Conservation (phyloP, 2,888 invertebrate genomes). For the Nemoura dubitans region DNA sequence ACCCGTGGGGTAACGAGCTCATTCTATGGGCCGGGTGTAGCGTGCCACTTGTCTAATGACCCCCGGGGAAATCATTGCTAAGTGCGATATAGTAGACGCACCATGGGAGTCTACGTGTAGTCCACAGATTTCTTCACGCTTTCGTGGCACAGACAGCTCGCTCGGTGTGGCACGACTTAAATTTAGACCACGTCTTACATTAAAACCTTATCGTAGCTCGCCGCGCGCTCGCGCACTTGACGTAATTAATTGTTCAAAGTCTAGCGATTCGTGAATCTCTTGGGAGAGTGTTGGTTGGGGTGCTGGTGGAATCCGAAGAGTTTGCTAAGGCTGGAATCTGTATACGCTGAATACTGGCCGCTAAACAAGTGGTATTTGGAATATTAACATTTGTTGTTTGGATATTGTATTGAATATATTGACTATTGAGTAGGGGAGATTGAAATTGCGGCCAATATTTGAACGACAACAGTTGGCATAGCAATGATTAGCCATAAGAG, state of each 20-base stretch:
- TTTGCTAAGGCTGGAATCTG: not conserved
- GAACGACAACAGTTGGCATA: conserved; percentile 25
- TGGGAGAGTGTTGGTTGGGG: not conserved
- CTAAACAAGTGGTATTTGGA: not conserved
- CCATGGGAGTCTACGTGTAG: not conserved
- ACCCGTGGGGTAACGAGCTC: not conserved
- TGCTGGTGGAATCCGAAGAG: not conserved
- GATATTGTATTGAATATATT: not conserved
- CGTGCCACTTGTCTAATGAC: not conserved
- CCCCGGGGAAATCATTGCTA: not conserved
- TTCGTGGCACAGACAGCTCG: not conserved
- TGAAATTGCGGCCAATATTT: conserved; percentile 14
- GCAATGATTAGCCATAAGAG: not conserved
- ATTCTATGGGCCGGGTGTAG: not conserved
- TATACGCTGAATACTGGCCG: not conserved
- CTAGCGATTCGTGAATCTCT: not conserved
- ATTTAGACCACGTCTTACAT: conserved; percentile 7
- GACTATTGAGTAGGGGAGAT: conserved; percentile 20
- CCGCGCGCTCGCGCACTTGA: not conserved
- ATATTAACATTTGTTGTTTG: not conserved
- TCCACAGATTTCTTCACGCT: not conserved
- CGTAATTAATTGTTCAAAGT: not conserved
- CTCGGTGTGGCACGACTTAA: not conserved
- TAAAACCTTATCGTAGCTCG: not conserved
- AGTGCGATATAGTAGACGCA: not conserved